Evolutionary conservation across 2,888 invertebrate species (phyloP).

Genomic region (Oxystoma pomonae): DNA sequence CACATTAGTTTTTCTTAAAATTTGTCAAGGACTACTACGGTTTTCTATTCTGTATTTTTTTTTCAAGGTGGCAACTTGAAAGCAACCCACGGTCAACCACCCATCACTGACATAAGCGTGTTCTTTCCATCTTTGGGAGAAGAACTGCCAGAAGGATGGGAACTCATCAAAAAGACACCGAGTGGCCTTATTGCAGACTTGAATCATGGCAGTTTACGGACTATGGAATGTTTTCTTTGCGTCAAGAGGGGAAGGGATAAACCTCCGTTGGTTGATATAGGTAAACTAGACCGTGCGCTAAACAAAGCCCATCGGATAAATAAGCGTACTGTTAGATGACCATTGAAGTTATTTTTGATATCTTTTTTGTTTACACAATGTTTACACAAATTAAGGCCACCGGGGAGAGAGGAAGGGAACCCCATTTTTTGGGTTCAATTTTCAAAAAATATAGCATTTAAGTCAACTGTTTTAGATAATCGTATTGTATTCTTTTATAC

Average conservation of each 20-base stretch:
- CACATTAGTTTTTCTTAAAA: background rate
- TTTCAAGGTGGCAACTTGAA: constrained; percentile 57
- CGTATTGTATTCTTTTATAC: too few relatives aligned
- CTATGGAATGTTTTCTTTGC: constrained; percentile 90
- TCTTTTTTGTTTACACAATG: too few relatives aligned
- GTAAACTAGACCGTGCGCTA: too few relatives aligned
- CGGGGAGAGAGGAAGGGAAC: too few relatives aligned
- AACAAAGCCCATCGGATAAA: too few relatives aligned
- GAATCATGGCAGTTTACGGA: constrained; percentile 94
- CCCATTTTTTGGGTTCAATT: too few relatives aligned
- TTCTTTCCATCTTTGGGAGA: constrained; percentile 89
- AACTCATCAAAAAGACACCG: constrained; percentile 71
- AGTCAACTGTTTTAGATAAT: too few relatives aligned
- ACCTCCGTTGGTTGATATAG: constrained; percentile 96
- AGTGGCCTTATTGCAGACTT: constrained; percentile 88
- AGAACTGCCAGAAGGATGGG: constrained; percentile 73
- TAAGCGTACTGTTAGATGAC: too few relatives aligned
- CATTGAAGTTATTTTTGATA: too few relatives aligned
- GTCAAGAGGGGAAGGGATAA: constrained; percentile 89
- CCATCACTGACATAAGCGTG: constrained; percentile 93
- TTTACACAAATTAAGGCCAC: too few relatives aligned
- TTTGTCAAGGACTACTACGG: background rate
- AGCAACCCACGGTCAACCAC: constrained; percentile 72
- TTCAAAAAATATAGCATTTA: too few relatives aligned
- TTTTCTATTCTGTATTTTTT: constrained; percentile 36